Evolutionary conservation across 2,888 invertebrate genomes (phyloP).

Genomic region (Trachelus tabidus): DNA sequence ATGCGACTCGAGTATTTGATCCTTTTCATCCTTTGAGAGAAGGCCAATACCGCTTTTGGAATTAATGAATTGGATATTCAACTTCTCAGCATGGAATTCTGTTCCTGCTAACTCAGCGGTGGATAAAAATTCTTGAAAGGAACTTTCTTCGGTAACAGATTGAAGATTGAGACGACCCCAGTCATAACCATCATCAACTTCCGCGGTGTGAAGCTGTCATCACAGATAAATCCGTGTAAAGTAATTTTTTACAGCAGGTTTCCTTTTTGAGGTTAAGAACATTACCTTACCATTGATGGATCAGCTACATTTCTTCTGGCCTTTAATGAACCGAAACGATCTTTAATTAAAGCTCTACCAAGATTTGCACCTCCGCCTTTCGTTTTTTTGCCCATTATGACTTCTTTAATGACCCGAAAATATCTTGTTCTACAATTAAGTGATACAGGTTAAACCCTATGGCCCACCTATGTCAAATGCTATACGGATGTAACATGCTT

Average conservation of each 20-base stretch:
- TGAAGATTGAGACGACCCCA: slow-evolving; percentile 91
- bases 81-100: slow-evolving; percentile 92
- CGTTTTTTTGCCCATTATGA: slow-evolving; percentile 79
- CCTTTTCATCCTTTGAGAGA: slow-evolving; percentile 72
- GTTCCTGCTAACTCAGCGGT: slow-evolving; percentile 95
- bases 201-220: slow-evolving; percentile 82
- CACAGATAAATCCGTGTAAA: neutral
- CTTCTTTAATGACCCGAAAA: no score
- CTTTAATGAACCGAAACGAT: slow-evolving; percentile 76
- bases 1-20: slow-evolving; percentile 69
- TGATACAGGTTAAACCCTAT: no score
- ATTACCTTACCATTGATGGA: slow-evolving; percentile 76
- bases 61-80: slow-evolving; percentile 83
- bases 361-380: slow-evolving; percentile 69
- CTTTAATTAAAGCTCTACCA: slow-evolving; percentile 80
- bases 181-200: slow-evolving; percentile 90
- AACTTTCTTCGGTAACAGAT: slow-evolving; percentile 95
- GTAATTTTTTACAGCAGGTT: slow-evolving; percentile 3
- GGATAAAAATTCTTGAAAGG: slow-evolving; percentile 94
- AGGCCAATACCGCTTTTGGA: slow-evolving; percentile 72
- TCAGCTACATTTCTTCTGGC: slow-evolving; percentile 76
- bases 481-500: no score
- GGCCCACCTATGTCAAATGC: no score
- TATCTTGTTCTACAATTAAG: no score
- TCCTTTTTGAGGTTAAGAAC: slow-evolving; percentile 18